Conservation (phyloP, 2,888 invertebrate genomes). For the Ariolimax columbianus region DNA sequence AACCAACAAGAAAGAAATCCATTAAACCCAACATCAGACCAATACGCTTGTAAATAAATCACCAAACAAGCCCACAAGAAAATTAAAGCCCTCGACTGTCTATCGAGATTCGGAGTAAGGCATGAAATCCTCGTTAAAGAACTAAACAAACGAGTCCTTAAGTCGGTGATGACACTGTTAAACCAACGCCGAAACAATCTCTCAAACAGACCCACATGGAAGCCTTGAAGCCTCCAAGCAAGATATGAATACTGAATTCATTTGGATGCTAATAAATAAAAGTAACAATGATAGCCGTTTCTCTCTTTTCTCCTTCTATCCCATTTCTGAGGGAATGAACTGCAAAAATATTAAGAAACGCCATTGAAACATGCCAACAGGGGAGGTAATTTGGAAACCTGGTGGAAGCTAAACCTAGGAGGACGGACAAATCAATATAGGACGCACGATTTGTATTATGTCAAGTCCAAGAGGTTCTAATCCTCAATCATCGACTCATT, state of each 20-base stretch:
- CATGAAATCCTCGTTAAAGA: no score
- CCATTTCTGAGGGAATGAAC: background rate
- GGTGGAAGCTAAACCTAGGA: background rate
- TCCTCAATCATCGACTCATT: slow-evolving; percentile 8
- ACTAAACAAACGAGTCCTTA: no score
- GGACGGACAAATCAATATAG: background rate
- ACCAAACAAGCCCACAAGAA: no score
- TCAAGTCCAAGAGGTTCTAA: background rate
- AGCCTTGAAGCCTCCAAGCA: background rate
- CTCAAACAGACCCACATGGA: no score
- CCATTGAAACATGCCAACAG: background rate
- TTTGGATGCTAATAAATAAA: background rate
- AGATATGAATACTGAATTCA: background rate
- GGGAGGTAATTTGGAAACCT: background rate
- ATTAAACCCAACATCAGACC: no score
- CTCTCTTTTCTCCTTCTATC: no score
- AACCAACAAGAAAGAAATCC: no score
- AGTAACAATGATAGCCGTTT: background rate
- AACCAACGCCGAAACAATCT: no score
- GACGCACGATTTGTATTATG: background rate
- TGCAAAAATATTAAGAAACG: background rate
- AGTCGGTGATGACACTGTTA: no score
- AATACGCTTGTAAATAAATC: no score
- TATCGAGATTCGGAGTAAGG: no score
- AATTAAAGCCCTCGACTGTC: no score